Conservation (phyloP, 2,797 vertebrate species). For the Lateolabrax maculatus region DNA sequence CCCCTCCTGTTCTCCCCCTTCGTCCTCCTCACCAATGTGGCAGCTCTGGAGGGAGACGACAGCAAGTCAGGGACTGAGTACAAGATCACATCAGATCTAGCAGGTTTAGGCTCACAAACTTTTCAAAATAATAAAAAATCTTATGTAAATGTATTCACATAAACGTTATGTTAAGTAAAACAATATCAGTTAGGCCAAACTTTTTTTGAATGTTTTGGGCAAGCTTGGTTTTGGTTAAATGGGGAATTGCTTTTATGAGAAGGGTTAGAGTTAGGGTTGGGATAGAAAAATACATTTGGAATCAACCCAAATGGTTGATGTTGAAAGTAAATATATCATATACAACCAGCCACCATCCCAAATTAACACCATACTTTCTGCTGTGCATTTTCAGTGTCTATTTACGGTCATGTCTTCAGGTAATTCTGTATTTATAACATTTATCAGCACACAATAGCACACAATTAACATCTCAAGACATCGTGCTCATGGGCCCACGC, state of each 20-base stretch:
- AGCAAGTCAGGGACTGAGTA: background rate
- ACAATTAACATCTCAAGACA: background rate
- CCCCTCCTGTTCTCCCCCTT: conserved; percentile 87
- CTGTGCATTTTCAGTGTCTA: background rate
- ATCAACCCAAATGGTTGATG: background rate
- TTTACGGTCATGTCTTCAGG: background rate
- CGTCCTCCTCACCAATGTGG: conserved; percentile 92
- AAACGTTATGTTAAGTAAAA: background rate
- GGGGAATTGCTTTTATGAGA: too few species aligned
- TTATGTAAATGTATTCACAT: background rate
- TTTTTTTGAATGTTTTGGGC: background rate
- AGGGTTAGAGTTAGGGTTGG: background rate
- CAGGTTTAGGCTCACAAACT: background rate
- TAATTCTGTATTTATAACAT: background rate
- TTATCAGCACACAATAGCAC: background rate
- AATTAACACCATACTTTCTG: background rate
- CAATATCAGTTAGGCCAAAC: background rate
- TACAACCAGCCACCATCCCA: background rate
- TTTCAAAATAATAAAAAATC: background rate
- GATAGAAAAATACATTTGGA: background rate
- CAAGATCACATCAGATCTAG: background rate
- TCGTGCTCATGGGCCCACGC: background rate
- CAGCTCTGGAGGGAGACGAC: conserved; percentile 88
- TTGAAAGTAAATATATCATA: background rate
- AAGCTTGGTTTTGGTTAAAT: background rate